Evolutionary conservation across 2,888 invertebrate species (phyloP).

Genomic region (Hypena proboscidalis): DNA sequence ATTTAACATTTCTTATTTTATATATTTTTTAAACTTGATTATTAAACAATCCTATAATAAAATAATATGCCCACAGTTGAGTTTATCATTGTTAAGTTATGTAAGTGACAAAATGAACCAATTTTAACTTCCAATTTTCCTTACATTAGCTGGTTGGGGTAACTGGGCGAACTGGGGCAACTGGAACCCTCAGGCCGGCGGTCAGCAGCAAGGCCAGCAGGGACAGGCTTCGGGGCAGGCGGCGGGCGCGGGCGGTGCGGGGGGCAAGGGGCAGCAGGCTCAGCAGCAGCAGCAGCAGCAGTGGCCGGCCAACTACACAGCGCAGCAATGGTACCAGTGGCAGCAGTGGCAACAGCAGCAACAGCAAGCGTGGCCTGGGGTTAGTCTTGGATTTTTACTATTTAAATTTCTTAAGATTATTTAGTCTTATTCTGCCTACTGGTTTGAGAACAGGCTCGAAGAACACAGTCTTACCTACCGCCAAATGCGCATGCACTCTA

Average conservation of each 20-base stretch:
- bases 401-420: no score
- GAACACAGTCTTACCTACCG: no score
- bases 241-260: conserved; percentile 28
- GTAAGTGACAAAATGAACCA: no score
- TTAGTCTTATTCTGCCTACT: no score
- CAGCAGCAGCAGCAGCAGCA: conserved; percentile 44
- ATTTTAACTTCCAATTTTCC: no score
- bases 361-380: conserved; percentile 73
- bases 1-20: no score
- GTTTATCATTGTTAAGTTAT: no score
- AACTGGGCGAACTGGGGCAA: conserved; percentile 72
- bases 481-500: no score
- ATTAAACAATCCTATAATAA: no score
- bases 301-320: conserved; percentile 68
- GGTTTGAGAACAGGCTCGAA: no score
- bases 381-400: no score
- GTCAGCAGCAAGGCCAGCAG: conserved; percentile 13
- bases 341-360: conserved; percentile 81
- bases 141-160: conserved; percentile 55
- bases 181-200: conserved; percentile 53
- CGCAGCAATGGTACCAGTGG: conserved; percentile 82
- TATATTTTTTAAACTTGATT: no score
- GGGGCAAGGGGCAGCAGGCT: conserved; percentile 27
- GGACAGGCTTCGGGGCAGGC: conserved; percentile 13
- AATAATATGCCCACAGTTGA: not conserved